phyloP scores from a whole-genome alignment of 2,888 invertebrate genomes.

The Leuctra nigra region DNA sequence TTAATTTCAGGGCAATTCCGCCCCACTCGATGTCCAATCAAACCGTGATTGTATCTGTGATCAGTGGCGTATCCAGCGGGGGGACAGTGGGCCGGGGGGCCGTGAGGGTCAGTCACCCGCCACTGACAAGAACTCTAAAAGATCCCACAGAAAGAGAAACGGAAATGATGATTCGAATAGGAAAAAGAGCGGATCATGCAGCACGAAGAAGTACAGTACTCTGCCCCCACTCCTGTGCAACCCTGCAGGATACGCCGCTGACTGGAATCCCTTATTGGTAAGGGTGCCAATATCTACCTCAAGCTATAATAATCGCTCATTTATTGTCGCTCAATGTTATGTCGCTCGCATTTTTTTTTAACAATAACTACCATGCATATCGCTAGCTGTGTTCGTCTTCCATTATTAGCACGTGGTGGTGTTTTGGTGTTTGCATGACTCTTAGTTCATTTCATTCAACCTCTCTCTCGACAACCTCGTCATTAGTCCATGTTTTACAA shows the following conservation, averaged over 20 bases:
- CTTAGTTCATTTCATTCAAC: no score
- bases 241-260: constrained; percentile 66
- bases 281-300: constrained; percentile 36
- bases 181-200: constrained; percentile 20
- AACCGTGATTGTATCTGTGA: constrained; percentile 29
- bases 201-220: constrained; percentile 32
- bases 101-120: constrained; percentile 15
- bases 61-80: constrained; percentile 45
- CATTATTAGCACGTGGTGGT: no score
- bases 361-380: no score
- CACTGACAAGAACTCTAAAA: constrained; percentile 26
- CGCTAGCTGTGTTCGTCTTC: no score
- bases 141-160: constrained; percentile 24
- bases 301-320: constrained; percentile 26
- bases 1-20: constrained; percentile 41
- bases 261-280: constrained; percentile 63
- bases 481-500: no score
- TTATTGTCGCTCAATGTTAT: constrained; percentile 2
- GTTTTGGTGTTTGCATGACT: no score
- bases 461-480: no score
- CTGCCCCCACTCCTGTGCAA: constrained; percentile 53
- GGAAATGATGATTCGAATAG: constrained; percentile 26
- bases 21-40: constrained; percentile 31
- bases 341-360: constrained; percentile 10
- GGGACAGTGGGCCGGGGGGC: constrained; percentile 29